phyloP scores from a whole-genome alignment of 2,797 vertebrate species.

The Podargus strigoides region DNA sequence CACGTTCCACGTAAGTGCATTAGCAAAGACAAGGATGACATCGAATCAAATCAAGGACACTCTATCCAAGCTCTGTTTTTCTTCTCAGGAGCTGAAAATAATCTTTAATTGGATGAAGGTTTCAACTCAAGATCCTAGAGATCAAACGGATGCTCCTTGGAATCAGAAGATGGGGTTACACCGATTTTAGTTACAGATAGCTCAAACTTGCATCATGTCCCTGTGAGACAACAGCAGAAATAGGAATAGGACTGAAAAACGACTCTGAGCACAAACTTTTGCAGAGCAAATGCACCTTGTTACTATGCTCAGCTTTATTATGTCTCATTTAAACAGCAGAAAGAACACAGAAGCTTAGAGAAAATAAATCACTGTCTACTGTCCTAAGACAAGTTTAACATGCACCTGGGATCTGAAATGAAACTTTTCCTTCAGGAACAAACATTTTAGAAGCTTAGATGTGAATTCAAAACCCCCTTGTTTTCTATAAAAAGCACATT shows the following conservation, averaged over 20 bases:
- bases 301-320: not conserved
- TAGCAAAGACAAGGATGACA: constrained; percentile 23
- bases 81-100: constrained; percentile 20
- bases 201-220: not conserved
- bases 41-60: constrained; percentile 16
- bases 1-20: not conserved
- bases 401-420: constrained; percentile 27
- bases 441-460: not conserved
- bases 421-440: constrained; percentile 21
- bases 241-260: not conserved
- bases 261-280: not conserved
- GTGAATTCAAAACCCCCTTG: not conserved
- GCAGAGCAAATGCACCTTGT: not conserved
- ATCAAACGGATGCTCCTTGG: not conserved
- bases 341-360: not conserved
- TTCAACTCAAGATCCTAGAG: constrained; percentile 2
- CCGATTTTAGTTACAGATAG: not conserved
- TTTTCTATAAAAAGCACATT: constrained; percentile 8
- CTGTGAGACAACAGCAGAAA: not conserved
- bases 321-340: not conserved
- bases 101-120: constrained; percentile 7
- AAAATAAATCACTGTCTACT: not conserved
- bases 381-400: not conserved
- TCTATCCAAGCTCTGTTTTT: not conserved
- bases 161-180: not conserved